Evolutionary conservation across 1,140 invertebrate genomes (phyloP).

Genomic region (Nautilus pompilius): DNA sequence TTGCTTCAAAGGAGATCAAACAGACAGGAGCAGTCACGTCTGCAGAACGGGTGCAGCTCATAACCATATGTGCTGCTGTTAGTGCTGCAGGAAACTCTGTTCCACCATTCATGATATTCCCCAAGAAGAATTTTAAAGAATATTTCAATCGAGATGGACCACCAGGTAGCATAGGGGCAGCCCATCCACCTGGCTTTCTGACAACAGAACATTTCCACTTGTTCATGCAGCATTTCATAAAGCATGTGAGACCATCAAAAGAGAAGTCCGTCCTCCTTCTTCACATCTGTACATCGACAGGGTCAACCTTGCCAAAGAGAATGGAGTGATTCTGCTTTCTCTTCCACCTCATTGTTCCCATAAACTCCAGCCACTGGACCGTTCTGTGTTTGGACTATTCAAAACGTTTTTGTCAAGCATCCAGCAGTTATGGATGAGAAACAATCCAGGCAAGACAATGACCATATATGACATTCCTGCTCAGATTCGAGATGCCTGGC

Average conservation of each 20-base stretch:
- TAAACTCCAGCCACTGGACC: constrained; percentile 6
- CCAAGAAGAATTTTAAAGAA: constrained; percentile 28
- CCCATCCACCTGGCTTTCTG: constrained; percentile 58
- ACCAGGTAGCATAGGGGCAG: constrained; percentile 45
- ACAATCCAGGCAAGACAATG: constrained; percentile 55
- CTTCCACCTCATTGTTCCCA: constrained; percentile 30
- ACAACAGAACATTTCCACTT: constrained; percentile 52
- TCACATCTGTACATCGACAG: constrained; percentile 44
- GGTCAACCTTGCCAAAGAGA: constrained; percentile 36
- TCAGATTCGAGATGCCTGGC: too few relatives aligned
- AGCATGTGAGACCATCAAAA: too few relatives aligned
- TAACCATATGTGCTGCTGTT: constrained; percentile 22
- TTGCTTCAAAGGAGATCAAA: constrained; percentile 49
- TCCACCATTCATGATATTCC: constrained; percentile 45
- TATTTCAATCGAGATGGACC: constrained; percentile 56
- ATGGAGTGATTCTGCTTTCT: constrained; percentile 51
- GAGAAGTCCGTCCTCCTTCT: constrained; percentile 53
- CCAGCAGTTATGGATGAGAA: constrained; percentile 58
- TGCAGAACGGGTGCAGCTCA: constrained; percentile 52
- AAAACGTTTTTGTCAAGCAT: constrained; percentile 12
- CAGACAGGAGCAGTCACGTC: constrained; percentile 55
- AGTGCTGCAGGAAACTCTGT: constrained; percentile 33
- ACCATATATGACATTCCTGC: constrained; percentile 56
- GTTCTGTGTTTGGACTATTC: constrained; percentile 4
- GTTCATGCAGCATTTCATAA: constrained; percentile 57